Base-by-base conservation (phyloP, 2,113 vertebrate genomes). In the Periophthalmus modestus region DNA sequence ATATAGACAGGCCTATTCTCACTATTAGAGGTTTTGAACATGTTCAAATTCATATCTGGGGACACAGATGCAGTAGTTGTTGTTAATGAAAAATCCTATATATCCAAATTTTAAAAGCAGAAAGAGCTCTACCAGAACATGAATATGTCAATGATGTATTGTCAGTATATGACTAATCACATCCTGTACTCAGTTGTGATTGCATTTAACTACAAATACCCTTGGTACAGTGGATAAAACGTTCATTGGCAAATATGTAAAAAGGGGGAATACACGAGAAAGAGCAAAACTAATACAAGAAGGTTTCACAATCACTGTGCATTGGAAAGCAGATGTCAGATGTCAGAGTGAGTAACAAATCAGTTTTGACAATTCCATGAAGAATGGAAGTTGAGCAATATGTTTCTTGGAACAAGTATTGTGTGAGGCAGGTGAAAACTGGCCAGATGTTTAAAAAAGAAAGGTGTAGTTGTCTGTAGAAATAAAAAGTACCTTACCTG, bases 401-500 rank as follows among this genome's bases (percentile, higher is more conserved):
- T 71, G 58, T 87, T 75, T 79, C 67, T 68, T 70, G 65, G 63
- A 78, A 82, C 68, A 72, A 47, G 63, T 69, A 54, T 69, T 54
- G 19, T 73, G 75, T 11, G 1, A 62, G 75, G 14, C 36, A 78
- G 79, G 72, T 43, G 73, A 58, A 65, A n/a, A 24, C 50, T 10
- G 24, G 52, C 47, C 59, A 57, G 15, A 43, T 46, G 73, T 52
- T 59, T 13, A 28, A 10, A 28, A 43, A 15, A 24, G 16, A 36
- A 36, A 16, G 39, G 34, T 65, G 62, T n/a, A 65, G 18, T n/a
- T 65, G 62, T 39, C 61, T 36, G 34, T 39, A 63, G 16, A 63
- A 65, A 65, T 34, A 7, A 3, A 39, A 78, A 70, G 24, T 14
- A 48, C 92, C 97, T 97, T 89, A 99, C 97, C 97, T 74, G 95